Evolutionary conservation across 2,797 vertebrate species (phyloP), one percentile per base, ranked within the genome.

Genomic region (Galagoides demidoff): DNA sequence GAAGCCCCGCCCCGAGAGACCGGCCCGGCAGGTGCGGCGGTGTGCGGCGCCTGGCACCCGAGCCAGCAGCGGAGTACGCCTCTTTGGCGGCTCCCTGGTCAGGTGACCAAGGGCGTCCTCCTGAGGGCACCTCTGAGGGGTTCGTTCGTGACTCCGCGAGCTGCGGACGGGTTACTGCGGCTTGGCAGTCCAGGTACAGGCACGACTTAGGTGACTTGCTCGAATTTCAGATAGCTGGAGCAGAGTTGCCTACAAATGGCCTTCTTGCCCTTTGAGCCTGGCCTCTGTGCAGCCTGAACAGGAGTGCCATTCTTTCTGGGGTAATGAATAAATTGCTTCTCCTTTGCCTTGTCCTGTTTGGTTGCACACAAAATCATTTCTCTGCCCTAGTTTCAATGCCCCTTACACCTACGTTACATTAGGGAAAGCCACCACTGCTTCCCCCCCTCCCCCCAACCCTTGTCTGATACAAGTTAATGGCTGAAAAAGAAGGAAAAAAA

Each of bases 1-100:
- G 96, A 96, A 96, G 96, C 96, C 92, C 97, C 95, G 96, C 96
- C 97, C 95, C 82, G 20, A 66, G 89, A 66, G 77, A 29, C 29
- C 0, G 70, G 39, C 1, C 14, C 0, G 57, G 85, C 95, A 97
- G 96, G 96, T 97, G 94, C 74, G 0, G 63, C 12, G 2, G 20
- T 12, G 0, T 0, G 1, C 2, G 3, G 77, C n/a, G 95, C 96
- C 96, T 93, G 92, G 79, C 23, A 1, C 77, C 0, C 3, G 37
- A 3, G 22, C 23, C 31, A 0, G 29, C 12, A 2, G 0, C 9
- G 19, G 27, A 12, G 11, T 29, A 4, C 0, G 78, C 63, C 16
- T 1, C 37, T 5, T 3, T 4, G 2, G 57, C 8, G 3, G 49
- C 76, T 7, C 19, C 10, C 14, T 0, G n/a, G 7, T 2, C n/a